Evolutionary conservation across 2,113 vertebrate genomes (phyloP).

Genomic region (Gymnocephalus cernua): DNA sequence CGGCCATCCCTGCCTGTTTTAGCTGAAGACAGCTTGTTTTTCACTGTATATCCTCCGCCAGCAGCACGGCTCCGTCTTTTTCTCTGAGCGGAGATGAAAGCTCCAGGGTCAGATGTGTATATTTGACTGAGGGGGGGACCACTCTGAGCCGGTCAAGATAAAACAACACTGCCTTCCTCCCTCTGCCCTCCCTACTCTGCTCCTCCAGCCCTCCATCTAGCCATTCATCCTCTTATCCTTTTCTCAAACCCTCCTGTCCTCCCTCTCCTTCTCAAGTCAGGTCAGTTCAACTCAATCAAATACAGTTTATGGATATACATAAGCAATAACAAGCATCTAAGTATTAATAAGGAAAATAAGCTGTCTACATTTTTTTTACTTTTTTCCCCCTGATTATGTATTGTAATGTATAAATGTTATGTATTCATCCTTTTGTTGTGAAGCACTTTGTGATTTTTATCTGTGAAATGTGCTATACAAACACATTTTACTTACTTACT

Average conservation of each 20-base stretch:
- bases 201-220: slow-evolving; percentile 14
- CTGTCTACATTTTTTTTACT: neutral
- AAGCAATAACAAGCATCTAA: neutral
- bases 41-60: slow-evolving; percentile 54
- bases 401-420: no score
- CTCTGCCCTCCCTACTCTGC: slow-evolving; percentile 3
- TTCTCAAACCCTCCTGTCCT: slow-evolving; percentile 14
- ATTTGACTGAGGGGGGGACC: slow-evolving; percentile 64
- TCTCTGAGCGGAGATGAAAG: slow-evolving; percentile 66
- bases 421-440: no score
- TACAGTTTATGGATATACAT: neutral
- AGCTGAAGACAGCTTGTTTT: slow-evolving; percentile 62
- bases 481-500: no score
- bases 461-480: no score
- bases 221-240: slow-evolving; percentile 28
- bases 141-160: slow-evolving; percentile 73
- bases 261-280: neutral
- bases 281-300: slow-evolving; percentile 22
- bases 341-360: neutral
- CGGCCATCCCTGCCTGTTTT: slow-evolving; percentile 31
- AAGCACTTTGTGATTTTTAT: no score
- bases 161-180: slow-evolving; percentile 63
- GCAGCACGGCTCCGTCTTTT: slow-evolving; percentile 41
- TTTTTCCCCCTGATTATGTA: neutral
- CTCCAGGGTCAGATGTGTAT: slow-evolving; percentile 62